A percentile compares a stretch with the other conserved stretches of the same genome.
These are phyloP conservation scores for Amblyopsis hoosieri DNA, from an alignment of 2,797 vertebrate genomes.

Conservation along the genomic window DNA sequence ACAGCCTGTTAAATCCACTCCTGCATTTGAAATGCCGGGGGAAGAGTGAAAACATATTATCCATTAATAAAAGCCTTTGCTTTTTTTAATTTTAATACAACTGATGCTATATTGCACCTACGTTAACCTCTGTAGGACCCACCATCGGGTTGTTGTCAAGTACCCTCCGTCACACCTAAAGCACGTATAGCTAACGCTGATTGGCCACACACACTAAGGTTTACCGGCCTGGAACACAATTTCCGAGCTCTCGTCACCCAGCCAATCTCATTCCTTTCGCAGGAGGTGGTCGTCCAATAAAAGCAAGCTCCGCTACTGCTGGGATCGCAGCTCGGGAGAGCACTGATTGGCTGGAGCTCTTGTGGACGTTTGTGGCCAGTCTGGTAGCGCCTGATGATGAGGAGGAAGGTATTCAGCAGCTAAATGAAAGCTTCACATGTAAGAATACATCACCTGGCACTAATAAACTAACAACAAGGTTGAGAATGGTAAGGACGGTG, in stretches of 20 bases:
- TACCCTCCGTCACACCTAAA: too few relatives aligned
- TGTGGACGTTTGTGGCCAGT: slow-evolving; percentile 54
- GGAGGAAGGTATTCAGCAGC: slow-evolving; percentile 76
- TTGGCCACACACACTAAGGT: neutral
- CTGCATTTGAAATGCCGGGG: too few relatives aligned
- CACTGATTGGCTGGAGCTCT: slow-evolving; percentile 61
- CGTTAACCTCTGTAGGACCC: too few relatives aligned
- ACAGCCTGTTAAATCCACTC: too few relatives aligned
- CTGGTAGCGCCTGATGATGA: slow-evolving; percentile 71
- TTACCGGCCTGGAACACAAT: too few relatives aligned
- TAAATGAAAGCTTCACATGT: slow-evolving; percentile 72
- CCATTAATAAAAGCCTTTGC: too few relatives aligned
- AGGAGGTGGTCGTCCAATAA: slow-evolving; percentile 54
- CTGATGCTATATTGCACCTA: too few relatives aligned
- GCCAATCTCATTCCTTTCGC: neutral
- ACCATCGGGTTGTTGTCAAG: too few relatives aligned
- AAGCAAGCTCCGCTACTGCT: slow-evolving; percentile 25
- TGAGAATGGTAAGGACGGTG: neutral
- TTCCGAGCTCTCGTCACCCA: neutral
- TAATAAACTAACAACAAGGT: slow-evolving; percentile 3
- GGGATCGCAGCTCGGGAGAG: slow-evolving; percentile 38
- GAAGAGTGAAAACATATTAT: too few relatives aligned
- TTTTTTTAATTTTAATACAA: too few relatives aligned
- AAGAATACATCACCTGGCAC: slow-evolving; percentile 58
- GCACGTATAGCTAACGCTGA: too few relatives aligned